These are phyloP conservation scores for Heterohyrax brucei DNA, from an alignment of 2,797 vertebrate genomes.

Conservation along the genomic window DNA sequence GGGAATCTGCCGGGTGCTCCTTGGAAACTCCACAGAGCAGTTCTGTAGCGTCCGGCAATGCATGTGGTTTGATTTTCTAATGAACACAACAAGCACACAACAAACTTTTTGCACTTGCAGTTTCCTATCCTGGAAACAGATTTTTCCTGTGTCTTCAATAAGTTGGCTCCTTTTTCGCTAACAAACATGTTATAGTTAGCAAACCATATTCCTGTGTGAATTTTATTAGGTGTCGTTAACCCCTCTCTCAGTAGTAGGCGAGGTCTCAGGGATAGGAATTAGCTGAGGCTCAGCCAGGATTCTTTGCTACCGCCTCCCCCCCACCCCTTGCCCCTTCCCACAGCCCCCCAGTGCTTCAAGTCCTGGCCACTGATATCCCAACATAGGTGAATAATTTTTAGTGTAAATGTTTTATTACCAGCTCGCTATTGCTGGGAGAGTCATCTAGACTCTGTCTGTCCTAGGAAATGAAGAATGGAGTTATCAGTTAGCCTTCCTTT, in stretches of 20 bases:
- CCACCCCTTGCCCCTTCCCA: neutral
- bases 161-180: neutral
- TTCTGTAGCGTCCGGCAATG: no score
- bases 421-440: neutral
- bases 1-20: no score
- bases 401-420: neutral
- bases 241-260: neutral
- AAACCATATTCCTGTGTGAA: neutral
- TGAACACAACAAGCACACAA: neutral
- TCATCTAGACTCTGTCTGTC: neutral
- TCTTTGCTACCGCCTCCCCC: neutral
- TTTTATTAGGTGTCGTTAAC: neutral
- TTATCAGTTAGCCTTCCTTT: slow-evolving; percentile 6
- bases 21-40: no score
- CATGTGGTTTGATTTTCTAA: neutral
- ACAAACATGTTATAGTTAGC: neutral
- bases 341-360: neutral
- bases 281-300: neutral
- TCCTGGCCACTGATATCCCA: neutral
- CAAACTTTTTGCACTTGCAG: neutral
- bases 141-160: neutral
- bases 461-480: neutral
- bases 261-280: neutral
- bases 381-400: slow-evolving; percentile 8
- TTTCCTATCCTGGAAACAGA: neutral